A percentile compares a stretch with the other conserved stretches of the same genome.
Evolutionary conservation across 2,888 invertebrate species (phyloP).

Genomic region (Desoria tigrina): DNA sequence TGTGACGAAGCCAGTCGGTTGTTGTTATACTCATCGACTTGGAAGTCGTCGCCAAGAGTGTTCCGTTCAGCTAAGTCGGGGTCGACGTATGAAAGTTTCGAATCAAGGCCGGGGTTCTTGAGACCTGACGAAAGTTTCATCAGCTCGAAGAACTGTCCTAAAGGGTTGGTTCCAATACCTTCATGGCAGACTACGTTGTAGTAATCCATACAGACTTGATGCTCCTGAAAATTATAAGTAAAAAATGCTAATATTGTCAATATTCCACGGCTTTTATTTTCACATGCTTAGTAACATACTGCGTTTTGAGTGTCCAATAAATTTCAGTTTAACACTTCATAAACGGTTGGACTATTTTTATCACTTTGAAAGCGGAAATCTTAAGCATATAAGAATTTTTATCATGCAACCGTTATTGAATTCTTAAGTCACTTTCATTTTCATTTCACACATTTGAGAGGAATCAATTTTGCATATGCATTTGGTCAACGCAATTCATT

Average conservation of each 20-base stretch:
- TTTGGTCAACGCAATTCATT: no score
- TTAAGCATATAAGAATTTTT: no score
- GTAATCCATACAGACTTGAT: slow-evolving; percentile 52
- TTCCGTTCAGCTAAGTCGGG: slow-evolving; percentile 50
- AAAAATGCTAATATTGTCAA: not conserved
- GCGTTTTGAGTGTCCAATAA: no score
- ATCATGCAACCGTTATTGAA: no score
- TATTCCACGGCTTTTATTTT: no score
- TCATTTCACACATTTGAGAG: no score
- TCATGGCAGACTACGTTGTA: slow-evolving; percentile 52
- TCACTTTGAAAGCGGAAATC: no score
- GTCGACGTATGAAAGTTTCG: slow-evolving; percentile 38
- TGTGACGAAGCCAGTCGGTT: slow-evolving; percentile 46
- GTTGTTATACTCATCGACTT: slow-evolving; percentile 53
- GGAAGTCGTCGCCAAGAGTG: slow-evolving; percentile 52
- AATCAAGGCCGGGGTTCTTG: slow-evolving; percentile 31
- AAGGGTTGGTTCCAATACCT: slow-evolving; percentile 43
- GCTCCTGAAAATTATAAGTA: slow-evolving; percentile 42
- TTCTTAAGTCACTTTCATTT: no score
- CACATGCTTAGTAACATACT: no score
- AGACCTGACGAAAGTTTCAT: slow-evolving; percentile 44
- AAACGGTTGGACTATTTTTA: no score
- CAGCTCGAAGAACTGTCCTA: slow-evolving; percentile 52
- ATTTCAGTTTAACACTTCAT: no score
- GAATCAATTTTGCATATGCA: no score